phyloP scores from a whole-genome alignment of 2,888 invertebrate species.

The Hololepta plana region DNA sequence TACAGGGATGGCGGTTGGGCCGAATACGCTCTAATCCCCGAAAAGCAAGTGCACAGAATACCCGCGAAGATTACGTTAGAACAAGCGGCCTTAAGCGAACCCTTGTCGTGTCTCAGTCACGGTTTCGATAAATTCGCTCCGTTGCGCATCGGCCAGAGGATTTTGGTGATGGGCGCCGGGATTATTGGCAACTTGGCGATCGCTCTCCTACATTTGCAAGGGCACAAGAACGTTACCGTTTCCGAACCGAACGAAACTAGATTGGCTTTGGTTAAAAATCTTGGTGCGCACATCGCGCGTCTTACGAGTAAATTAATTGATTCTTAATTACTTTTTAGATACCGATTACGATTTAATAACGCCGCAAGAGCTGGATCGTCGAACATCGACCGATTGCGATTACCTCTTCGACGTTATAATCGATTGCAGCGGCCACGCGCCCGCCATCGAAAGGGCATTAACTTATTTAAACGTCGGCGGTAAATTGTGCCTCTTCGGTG shows the following conservation, averaged over 20 bases:
- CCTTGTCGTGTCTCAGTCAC: conserved; percentile 50
- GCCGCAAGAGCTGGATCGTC: conserved; percentile 31
- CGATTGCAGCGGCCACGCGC: conserved; percentile 56
- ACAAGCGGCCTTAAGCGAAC: conserved; percentile 48
- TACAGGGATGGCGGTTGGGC: conserved; percentile 52
- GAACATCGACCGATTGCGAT: conserved; percentile 24
- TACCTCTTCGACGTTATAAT: conserved; percentile 41
- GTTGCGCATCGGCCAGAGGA: conserved; percentile 37
- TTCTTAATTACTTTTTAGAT: conserved; percentile 29
- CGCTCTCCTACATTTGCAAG: conserved; percentile 44
- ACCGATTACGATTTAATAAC: conserved; percentile 37
- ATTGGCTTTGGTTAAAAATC: conserved; percentile 29
- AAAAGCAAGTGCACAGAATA: conserved; percentile 38
- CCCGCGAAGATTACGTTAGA: conserved; percentile 36
- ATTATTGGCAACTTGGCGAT: conserved; percentile 58
- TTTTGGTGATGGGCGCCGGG: conserved; percentile 50
- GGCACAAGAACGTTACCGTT: conserved; percentile 48
- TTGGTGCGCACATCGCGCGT: conserved; percentile 5
- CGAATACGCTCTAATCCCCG: conserved; percentile 40
- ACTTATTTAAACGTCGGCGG: conserved; percentile 39
- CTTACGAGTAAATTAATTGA: not conserved
- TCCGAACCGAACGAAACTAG: conserved; percentile 42
- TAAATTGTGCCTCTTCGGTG: conserved; percentile 50
- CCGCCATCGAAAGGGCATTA: conserved; percentile 45
- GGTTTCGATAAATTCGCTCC: conserved; percentile 46